Percentiles rank a stretch among this genome's conserved stretches.
Conservation (phyloP, 2,888 invertebrate genomes). For the Linnaemya vulpina region DNA sequence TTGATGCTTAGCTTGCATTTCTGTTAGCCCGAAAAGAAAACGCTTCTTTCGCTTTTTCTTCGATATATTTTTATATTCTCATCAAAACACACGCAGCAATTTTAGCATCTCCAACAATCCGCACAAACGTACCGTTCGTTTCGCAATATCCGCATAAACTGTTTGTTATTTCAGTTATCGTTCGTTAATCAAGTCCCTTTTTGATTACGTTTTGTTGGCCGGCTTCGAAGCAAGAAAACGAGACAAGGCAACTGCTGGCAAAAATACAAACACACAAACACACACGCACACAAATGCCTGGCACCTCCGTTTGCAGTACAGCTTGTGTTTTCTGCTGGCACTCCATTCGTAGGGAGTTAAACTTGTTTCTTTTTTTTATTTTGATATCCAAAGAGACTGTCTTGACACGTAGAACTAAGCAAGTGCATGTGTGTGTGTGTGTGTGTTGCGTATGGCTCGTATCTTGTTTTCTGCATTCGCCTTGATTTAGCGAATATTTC, state of each 20-base stretch:
- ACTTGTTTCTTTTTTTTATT: too few species aligned
- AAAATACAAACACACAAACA: background rate
- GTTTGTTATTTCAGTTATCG: slow-evolving; percentile 76
- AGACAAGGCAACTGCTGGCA: slow-evolving; percentile 18
- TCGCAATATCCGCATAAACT: slow-evolving; percentile 80
- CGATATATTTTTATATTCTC: slow-evolving; percentile 13
- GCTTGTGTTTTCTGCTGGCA: slow-evolving; percentile 47
- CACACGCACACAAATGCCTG: slow-evolving; percentile 12
- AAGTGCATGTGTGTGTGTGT: too few species aligned
- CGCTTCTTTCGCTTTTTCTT: slow-evolving; percentile 4
- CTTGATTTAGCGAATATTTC: slow-evolving; percentile 40
- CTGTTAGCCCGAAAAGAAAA: background rate
- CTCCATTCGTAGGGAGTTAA: slow-evolving; percentile 60
- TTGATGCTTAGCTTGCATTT: background rate
- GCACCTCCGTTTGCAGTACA: slow-evolving; percentile 57
- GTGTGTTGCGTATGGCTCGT: slow-evolving; percentile 42
- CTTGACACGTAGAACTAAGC: background rate
- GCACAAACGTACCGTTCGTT: slow-evolving; percentile 77
- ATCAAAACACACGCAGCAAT: slow-evolving; percentile 20
- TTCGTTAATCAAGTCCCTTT: slow-evolving; percentile 67
- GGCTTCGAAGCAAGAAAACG: slow-evolving; percentile 47
- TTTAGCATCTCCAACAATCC: slow-evolving; percentile 60
- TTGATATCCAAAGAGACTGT: slow-evolving; percentile 38
- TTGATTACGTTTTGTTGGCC: slow-evolving; percentile 53
- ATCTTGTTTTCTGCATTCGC: slow-evolving; percentile 60